Evolutionary conservation across 2,888 invertebrate genomes (phyloP).

Genomic region (Ectobius pallidus): DNA sequence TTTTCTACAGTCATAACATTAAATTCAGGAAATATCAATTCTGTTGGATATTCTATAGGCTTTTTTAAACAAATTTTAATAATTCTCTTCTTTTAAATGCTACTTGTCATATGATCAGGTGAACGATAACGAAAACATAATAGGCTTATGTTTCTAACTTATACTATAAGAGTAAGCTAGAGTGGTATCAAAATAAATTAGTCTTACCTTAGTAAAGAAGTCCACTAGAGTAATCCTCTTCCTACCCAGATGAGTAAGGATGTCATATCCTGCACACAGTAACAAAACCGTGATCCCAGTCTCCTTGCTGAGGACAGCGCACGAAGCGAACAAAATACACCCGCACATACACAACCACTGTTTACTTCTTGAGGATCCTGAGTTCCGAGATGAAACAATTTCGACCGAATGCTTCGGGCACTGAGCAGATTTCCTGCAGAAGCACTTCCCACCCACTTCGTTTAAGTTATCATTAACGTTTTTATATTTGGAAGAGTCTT

Average conservation of each 20-base stretch:
- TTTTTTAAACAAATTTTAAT: too few species aligned
- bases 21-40: too few species aligned
- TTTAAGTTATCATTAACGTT: background rate
- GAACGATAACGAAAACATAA: too few species aligned
- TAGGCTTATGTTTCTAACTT: too few species aligned
- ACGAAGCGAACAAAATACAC: conserved; percentile 67
- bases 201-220: conserved; percentile 46
- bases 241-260: conserved; percentile 50
- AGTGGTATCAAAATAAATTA: too few species aligned
- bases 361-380: background rate
- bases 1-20: too few species aligned
- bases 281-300: conserved; percentile 92
- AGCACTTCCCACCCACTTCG: background rate
- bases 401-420: background rate
- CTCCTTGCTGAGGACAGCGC: conserved; percentile 93
- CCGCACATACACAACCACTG: conserved; percentile 65
- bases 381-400: too few species aligned
- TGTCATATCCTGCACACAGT: conserved; percentile 88
- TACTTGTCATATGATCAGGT: too few species aligned
- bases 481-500: background rate
- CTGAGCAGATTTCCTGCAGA: background rate
- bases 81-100: too few species aligned
- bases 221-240: conserved; percentile 1
- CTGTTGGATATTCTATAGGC: too few species aligned
- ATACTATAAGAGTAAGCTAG: too few species aligned